Evolutionary conservation across 2,797 vertebrate species (phyloP), one percentile per base, ranked within the genome.

Genomic region (Ambastaia sidthimunki): DNA sequence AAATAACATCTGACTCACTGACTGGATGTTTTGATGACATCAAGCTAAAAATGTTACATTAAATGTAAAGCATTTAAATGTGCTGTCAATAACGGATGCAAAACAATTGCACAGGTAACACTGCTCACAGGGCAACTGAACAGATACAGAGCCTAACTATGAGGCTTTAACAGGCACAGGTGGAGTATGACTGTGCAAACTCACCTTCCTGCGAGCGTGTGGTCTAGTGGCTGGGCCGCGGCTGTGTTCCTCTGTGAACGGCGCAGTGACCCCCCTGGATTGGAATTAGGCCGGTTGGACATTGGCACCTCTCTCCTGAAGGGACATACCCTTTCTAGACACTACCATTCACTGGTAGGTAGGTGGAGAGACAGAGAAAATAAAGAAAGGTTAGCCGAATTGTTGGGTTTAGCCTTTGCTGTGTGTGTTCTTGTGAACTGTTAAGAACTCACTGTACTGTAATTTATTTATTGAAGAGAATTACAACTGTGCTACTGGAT

Each of bases 231-330:
- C 96, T 98, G 98, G 97, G 97, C 95, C 97, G 97, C 97, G 92
- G 96, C 97, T 97, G 97, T 98, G 97, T 98, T 99, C 97, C 98
- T 98, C 96, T 98, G 97, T 98, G 98, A 99, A 98, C 98, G 98
- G 97, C 98, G 97, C 98, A 99, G 98, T 99, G 98, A 99, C 98
- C 98, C 98, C 98, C 98, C 98, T 99, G 98, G 96, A 99, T 98
- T 99, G 98, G 97, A 98, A 98, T 96, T 99, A 99, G 96, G 98
- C 98, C 96, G 98, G 98, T 98, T 99, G 98, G 98, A 99, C 98
- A 99, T 99, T 99, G 98, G 98, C 98, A 98, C 98, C 98, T 99
- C 96, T 99, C 98, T 99, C 97, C 97, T 99, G 97, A 99, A 99
- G 98, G 98, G 98, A 99, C 98, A 99, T 99, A 99, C 98, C 98